Evolutionary conservation across 2,888 invertebrate species (phyloP).

Genomic region (Luperina testacea): DNA sequence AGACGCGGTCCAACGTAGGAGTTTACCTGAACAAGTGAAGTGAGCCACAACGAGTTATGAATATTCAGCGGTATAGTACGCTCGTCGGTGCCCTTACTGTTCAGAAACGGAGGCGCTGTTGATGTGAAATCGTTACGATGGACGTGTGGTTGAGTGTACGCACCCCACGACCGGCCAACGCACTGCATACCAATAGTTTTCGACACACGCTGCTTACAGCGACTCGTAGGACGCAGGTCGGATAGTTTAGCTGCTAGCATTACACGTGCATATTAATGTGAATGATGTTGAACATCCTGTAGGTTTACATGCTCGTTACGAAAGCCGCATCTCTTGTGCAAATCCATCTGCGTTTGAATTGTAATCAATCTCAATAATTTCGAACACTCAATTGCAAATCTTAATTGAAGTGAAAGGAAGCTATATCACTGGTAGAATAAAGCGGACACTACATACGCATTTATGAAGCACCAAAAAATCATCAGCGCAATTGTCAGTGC

Average conservation of each 20-base stretch:
- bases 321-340: constrained; percentile 10
- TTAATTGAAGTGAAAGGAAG: constrained; percentile 1
- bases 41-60: background rate
- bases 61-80: constrained; percentile 14
- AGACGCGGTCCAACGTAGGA: background rate
- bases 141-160: background rate
- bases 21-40: constrained; percentile 5
- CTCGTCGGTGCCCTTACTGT: no score
- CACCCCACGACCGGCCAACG: background rate
- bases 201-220: background rate
- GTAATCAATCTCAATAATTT: background rate
- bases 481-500: background rate
- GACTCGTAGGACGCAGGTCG: background rate
- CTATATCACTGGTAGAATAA: background rate
- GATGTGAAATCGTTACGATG: background rate
- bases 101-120: background rate
- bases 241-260: background rate
- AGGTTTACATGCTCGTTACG: background rate
- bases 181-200: background rate
- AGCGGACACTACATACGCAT: background rate
- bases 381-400: background rate
- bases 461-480: background rate
- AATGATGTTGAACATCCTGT: background rate
- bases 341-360: constrained; percentile 1
- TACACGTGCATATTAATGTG: background rate